phyloP scores from a whole-genome alignment of 2,888 invertebrate genomes.

The Apamea anceps region DNA sequence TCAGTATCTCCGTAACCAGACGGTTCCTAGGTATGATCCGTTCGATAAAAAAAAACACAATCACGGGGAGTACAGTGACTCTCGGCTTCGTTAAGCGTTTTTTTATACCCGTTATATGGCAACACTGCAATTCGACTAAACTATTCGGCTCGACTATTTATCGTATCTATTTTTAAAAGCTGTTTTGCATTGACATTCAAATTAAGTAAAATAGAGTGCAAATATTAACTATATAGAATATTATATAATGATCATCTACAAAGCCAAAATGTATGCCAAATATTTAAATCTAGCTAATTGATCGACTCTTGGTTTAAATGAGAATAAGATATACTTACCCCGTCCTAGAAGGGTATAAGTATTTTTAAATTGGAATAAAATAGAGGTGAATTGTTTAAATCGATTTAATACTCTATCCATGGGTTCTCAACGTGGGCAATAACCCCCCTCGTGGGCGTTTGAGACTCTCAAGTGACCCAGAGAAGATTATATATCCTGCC shows the following conservation, averaged over 20 bases:
- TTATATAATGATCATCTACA: slow-evolving; percentile 51
- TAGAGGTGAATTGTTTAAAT: neutral
- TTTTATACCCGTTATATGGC: neutral
- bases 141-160: slow-evolving; percentile 35
- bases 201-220: slow-evolving; percentile 41
- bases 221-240: slow-evolving; percentile 35
- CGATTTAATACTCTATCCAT: neutral
- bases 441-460: neutral
- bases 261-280: slow-evolving; percentile 87
- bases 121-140: slow-evolving; percentile 18
- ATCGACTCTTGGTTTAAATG: slow-evolving; percentile 52
- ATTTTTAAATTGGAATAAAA: slow-evolving; percentile 25
- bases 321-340: neutral
- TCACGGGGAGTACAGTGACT: too few relatives aligned
- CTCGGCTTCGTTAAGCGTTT: neutral
- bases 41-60: neutral
- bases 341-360: neutral
- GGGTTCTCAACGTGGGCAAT: neutral
- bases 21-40: neutral
- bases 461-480: too few relatives aligned
- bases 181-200: slow-evolving; percentile 13
- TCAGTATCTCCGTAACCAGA: neutral
- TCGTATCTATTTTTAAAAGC: slow-evolving; percentile 28
- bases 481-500: neutral
- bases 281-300: slow-evolving; percentile 70